Conservation (phyloP, 2,113 vertebrate species). For the Apodemus sylvaticus region DNA sequence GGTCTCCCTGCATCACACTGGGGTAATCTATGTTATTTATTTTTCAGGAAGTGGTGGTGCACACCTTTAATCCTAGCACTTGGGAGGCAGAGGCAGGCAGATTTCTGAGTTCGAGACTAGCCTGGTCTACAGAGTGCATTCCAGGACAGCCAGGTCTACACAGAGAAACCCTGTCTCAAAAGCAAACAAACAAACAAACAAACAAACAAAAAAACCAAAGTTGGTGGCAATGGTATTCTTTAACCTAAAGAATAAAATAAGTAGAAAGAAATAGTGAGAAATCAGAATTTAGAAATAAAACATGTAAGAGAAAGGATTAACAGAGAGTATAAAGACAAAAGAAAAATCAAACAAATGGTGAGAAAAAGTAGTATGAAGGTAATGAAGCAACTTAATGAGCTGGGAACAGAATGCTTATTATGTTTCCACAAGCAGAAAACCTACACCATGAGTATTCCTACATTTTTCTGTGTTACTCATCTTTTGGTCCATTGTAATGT, state of each 20-base stretch:
- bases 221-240: not conserved
- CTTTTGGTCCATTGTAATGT: not conserved
- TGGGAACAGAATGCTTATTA: not conserved
- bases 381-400: not conserved
- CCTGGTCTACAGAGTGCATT: too few species aligned
- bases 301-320: not conserved
- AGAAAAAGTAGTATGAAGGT: not conserved
- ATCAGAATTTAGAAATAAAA: not conserved
- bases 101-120: too few species aligned
- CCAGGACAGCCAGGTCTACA: too few species aligned
- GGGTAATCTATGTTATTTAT: too few species aligned
- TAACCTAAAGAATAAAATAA: not conserved
- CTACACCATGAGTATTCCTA: not conserved
- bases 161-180: too few species aligned
- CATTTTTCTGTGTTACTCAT: not conserved
- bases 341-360: not conserved
- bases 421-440: not conserved
- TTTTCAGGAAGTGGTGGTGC: too few species aligned
- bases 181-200: too few species aligned
- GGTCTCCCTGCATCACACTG: too few species aligned
- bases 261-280: not conserved
- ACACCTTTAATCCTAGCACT: too few species aligned
- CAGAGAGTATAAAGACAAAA: not conserved
- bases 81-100: too few species aligned
- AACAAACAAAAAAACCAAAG: too few species aligned